Base-by-base conservation (phyloP, 2,113 vertebrate species). In the Aegotheles bennettii region DNA sequence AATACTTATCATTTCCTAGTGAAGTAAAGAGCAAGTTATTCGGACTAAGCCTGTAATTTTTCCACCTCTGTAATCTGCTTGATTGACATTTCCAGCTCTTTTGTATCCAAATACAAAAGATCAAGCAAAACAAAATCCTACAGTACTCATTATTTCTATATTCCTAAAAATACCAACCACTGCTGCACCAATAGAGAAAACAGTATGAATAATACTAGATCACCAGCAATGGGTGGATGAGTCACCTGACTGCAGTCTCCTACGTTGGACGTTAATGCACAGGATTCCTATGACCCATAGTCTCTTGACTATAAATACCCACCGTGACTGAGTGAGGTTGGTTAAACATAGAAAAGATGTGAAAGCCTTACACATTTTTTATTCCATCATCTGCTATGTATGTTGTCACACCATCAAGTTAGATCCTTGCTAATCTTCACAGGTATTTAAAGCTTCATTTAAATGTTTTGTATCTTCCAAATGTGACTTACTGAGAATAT, bases 321-420 rank as follows among this genome's bases (percentile, higher is more conserved):
- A 76, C 42, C 3, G 10, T 60, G 48, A 60, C 38, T 1, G 11
- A 91, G 60, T 65, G 71, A 91, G 87, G 15, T 82, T 70, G 59
- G 31, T 81, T 93, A 89, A 95, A 95, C 47, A 5, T 4, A 73
- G 90, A 93, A 89, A 89, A 96, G 53, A 91, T 84, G 59, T 81
- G 50, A 76, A 85, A 70, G 31, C 3, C 5, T 59, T 59, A 56
- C 17, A 60, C 11, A n/a, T 53, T 94, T 38, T 92, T 93, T 91
- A 56, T 91, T 93, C 70, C 65, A 74, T 97, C 93, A 96, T 93
- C 93, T 94, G 90, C 40, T 77, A 28, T 47, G 45, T 73, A 90
- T 90, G 71, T 89, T 91, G 74, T 94, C 94, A 86, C 47, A 83
- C 38, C 67, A 45, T 74, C 83, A 87, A 95, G 85, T 83, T 85